Percentiles rank a stretch among this genome's conserved stretches.
phyloP scores from a whole-genome alignment of 1,140 invertebrate species.

The Piezodorus guildinii region DNA sequence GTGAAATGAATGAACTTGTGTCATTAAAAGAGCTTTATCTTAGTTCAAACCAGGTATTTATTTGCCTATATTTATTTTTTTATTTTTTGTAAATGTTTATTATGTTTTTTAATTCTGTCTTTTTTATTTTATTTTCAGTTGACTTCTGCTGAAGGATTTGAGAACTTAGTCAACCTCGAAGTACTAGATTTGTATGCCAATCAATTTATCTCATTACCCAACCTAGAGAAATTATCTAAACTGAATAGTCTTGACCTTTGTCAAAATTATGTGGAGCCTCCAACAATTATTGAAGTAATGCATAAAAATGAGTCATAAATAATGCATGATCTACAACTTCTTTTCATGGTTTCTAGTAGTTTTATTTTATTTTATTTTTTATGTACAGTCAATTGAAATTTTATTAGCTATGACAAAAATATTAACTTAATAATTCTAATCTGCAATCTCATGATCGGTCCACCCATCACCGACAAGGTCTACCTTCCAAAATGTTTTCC shows the following conservation, averaged over 20 bases:
- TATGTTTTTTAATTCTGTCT: background rate
- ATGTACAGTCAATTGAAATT: no score
- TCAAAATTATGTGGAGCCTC: background rate
- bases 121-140: slow-evolving; percentile 2
- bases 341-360: no score
- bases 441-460: no score
- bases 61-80: background rate
- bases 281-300: background rate
- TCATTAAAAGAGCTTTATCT: background rate
- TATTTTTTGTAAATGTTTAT: background rate
- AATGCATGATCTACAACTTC: no score
- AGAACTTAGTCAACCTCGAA: slow-evolving; percentile 1
- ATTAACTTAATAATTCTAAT: no score
- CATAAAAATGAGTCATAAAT: no score
- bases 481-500: no score
- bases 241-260: background rate
- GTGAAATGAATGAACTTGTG: background rate
- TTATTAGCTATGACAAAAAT: no score
- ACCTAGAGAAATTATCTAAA: background rate
- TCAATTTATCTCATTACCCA: background rate
- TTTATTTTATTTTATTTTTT: no score
- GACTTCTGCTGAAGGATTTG: background rate
- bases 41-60: background rate
- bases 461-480: no score
- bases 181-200: background rate